phyloP scores from a whole-genome alignment of 2,888 invertebrate genomes.

The Drosophila gaucha region DNA sequence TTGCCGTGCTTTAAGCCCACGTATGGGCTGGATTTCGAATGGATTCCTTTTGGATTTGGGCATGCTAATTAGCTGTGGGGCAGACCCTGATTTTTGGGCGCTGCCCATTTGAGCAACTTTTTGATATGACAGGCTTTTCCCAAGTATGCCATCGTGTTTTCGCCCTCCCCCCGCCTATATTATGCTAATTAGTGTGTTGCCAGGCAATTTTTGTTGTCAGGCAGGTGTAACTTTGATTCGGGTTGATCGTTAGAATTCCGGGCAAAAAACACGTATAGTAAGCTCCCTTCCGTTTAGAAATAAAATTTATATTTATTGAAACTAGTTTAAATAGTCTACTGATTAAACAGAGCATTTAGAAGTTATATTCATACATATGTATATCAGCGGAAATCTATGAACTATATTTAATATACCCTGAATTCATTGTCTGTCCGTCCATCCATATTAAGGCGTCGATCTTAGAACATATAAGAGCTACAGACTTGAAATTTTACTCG shows the following conservation, averaged over 20 bases:
- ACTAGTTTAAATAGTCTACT: constrained; percentile 29
- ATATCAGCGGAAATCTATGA: too few relatives aligned
- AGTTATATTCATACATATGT: too few relatives aligned
- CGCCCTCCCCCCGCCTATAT: neutral
- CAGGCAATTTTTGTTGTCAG: constrained; percentile 23
- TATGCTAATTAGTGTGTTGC: constrained; percentile 49
- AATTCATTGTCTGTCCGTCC: too few relatives aligned
- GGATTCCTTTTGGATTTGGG: constrained; percentile 37
- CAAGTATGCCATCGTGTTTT: constrained; percentile 22
- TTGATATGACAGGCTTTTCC: constrained; percentile 25
- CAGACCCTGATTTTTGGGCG: constrained; percentile 32
- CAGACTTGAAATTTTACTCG: too few relatives aligned
- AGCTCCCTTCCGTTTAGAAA: constrained; percentile 16
- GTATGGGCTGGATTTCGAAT: constrained; percentile 9
- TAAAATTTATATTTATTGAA: constrained; percentile 10
- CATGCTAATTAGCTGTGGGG: constrained; percentile 67
- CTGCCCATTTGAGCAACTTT: constrained; percentile 31
- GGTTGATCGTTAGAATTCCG: neutral
- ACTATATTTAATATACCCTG: too few relatives aligned
- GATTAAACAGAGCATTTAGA: constrained; percentile 10
- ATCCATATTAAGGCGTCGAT: too few relatives aligned
- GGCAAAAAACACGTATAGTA: constrained; percentile 12
- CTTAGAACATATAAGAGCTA: too few relatives aligned
- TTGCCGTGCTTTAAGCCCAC: constrained; percentile 43
- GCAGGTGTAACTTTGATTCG: constrained; percentile 43